Base-by-base conservation (phyloP, 2,797 vertebrate species). In the Helostoma temminkii region DNA sequence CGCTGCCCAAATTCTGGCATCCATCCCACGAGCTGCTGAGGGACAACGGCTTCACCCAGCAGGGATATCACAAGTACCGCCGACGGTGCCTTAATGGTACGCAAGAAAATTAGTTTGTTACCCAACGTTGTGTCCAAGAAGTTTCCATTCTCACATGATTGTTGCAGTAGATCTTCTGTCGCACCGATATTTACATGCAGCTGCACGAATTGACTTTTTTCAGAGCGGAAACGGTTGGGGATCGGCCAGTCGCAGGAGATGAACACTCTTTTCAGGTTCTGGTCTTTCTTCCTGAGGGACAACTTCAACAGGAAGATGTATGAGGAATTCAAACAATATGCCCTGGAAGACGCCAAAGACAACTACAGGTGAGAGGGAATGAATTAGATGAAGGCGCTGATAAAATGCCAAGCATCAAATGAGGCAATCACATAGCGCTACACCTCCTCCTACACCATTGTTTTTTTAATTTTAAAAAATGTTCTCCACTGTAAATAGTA, bases 271-370 rank as follows among this genome's bases (percentile, higher is more conserved):
- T 99, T 97, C 92, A 95, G 97, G 83, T 99, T 99, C 92, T 99
- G 97, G 97, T 97, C 97, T 22, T 99, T 98, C 87, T 99, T 99
- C 89, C 92, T 98, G 82, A 94, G 97, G 89, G 97, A 99, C 89
- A 96, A 97, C 89, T 99, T 98, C 84, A 97, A 98, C 90, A 95
- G 94, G 87, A 97, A 96, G 83, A 97, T 98, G 97, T 99, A 99
- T n/a, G 96, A 97, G 81, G 97, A 98, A 87, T 98, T 98, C 87
- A 96, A 92, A 89, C 95, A 95, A 73, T 94, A 90, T 16, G 93
- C 96, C 36, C 50, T 98, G 68, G 97, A 98, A 58, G 97, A 99
- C 47, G 96, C 96, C 85, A 96, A 95, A 91, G 96, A 96, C 68
- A 95, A 96, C 92, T 96, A 97, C 94, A 98, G 97, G 97, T 89